Evolutionary conservation across 2,113 vertebrate species (phyloP), one percentile per base, ranked within the genome.

Genomic region (Pycnonotus jocosus): DNA sequence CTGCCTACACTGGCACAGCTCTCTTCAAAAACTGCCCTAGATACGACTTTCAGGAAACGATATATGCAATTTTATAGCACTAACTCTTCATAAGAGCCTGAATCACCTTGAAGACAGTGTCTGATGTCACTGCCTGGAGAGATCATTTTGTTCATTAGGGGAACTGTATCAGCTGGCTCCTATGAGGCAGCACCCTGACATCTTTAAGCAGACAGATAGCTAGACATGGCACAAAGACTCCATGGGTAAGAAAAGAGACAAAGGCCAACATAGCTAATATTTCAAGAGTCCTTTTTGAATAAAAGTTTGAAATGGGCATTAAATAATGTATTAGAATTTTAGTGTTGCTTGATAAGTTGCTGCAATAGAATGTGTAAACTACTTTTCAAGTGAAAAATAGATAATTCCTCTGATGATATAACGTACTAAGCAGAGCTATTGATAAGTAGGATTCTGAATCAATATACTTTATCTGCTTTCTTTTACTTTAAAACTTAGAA

Each of bases 21-120:
- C 42, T 70, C 86, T 93, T 95, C 54, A 95, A 95, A 96, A 76
- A 35, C 54, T 97, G 90, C 78, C 92, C 96, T 94, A 96, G 62
- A 90, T 94, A 88, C 15, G 79, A 90, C 68, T 95, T 93, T 72
- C 62, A 93, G 69, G 71, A 72, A 92, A 80, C 1, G 31, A 57
- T 76, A 62, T 61, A 30, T 93, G 57, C 54, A 72, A 80, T 94
- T 92, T 82, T 85, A 45, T 30, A 82, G 37, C 77, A 85, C n/a
- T 71, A 92, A 57, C 86, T 86, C 92, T 93, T 92, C 80, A 61
- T 80, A 94, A 86, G 82, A 90, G 61, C 53, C 58, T 79, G 74
- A 48, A 87, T 95, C 87, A 90, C 93, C 96, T 90, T 96, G 76
- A 95, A 94, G 88, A 83, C 45, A 65, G 68, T 50, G 45, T 96